Evolutionary conservation across 2,797 vertebrate species (phyloP).

Genomic region (Notoglanidium macrostoma): DNA sequence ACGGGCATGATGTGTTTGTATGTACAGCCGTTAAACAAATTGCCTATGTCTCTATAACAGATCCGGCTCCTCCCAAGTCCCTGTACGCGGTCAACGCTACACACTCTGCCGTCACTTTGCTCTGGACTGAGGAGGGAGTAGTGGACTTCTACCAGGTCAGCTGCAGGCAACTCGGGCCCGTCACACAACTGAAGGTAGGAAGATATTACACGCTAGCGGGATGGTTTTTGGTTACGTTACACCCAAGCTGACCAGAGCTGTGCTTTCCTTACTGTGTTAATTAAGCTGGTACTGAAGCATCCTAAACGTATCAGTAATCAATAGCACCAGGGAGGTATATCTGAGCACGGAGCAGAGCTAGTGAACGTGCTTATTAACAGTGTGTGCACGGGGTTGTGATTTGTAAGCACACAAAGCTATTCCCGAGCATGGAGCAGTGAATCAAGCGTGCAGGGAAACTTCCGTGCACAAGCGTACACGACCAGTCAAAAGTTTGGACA

Average conservation of each 20-base stretch:
- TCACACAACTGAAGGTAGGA: conserved; percentile 70
- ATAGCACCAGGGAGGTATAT: neutral
- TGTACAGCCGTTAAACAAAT: neutral
- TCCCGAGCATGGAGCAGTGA: too few relatives aligned
- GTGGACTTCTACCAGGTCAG: conserved; percentile 90
- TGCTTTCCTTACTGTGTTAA: neutral
- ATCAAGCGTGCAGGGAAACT: too few relatives aligned
- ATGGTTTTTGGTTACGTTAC: neutral
- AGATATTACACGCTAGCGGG: neutral
- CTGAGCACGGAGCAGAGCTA: neutral
- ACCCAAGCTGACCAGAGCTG: neutral
- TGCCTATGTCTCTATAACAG: conserved; percentile 64
- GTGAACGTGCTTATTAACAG: too few relatives aligned
- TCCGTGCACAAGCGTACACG: too few relatives aligned
- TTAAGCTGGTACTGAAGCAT: neutral
- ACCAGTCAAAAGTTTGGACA: too few relatives aligned
- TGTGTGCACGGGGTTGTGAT: too few relatives aligned
- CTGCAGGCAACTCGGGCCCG: conserved; percentile 75
- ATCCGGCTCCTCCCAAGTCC: conserved; percentile 89
- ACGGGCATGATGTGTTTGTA: neutral
- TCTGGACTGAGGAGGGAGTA: conserved; percentile 93
- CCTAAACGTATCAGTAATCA: neutral
- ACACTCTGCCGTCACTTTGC: conserved; percentile 86
- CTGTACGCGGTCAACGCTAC: conserved; percentile 91
- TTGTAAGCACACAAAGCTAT: too few relatives aligned